Conservation (phyloP, 2,888 invertebrate genomes). For the Busseola fusca region DNA sequence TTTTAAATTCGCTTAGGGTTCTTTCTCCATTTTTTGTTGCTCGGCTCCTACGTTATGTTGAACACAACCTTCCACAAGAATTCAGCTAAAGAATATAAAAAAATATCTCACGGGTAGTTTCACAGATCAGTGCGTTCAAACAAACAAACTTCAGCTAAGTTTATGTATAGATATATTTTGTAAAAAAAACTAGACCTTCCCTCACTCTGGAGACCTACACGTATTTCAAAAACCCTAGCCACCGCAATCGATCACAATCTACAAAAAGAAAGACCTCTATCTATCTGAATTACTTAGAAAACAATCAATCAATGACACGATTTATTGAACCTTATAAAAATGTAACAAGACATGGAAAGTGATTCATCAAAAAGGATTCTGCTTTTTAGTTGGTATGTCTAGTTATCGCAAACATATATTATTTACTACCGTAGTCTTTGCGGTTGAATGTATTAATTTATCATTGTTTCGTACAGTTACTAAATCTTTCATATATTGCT, state of each 20-base stretch:
- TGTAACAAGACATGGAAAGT: conserved; percentile 24
- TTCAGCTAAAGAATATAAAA: not conserved
- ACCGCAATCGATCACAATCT: conserved; percentile 50
- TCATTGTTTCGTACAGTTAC: not conserved
- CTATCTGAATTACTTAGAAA: conserved; percentile 51
- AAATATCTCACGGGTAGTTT: not conserved
- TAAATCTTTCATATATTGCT: not conserved
- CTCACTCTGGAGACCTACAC: conserved; percentile 7
- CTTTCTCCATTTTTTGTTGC: not conserved
- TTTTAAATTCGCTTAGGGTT: not conserved
- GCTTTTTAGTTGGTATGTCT: conserved; percentile 31
- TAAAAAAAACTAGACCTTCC: conserved; percentile 7
- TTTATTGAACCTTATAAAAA: conserved; percentile 54
- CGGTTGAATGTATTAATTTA: not conserved
- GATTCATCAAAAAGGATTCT: conserved; percentile 28
- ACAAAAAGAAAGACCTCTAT: conserved; percentile 37
- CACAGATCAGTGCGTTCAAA: not conserved
- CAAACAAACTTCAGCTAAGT: not conserved
- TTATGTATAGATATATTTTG: not conserved
- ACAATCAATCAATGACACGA: conserved; percentile 56
- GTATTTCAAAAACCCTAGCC: conserved; percentile 29
- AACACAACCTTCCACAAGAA: not conserved
- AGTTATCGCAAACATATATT: conserved; percentile 3
- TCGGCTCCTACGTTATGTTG: not conserved
- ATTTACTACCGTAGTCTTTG: not conserved